These are phyloP conservation scores for Scopus umbretta DNA, from an alignment of 2,113 vertebrate genomes.

Conservation along the genomic window DNA sequence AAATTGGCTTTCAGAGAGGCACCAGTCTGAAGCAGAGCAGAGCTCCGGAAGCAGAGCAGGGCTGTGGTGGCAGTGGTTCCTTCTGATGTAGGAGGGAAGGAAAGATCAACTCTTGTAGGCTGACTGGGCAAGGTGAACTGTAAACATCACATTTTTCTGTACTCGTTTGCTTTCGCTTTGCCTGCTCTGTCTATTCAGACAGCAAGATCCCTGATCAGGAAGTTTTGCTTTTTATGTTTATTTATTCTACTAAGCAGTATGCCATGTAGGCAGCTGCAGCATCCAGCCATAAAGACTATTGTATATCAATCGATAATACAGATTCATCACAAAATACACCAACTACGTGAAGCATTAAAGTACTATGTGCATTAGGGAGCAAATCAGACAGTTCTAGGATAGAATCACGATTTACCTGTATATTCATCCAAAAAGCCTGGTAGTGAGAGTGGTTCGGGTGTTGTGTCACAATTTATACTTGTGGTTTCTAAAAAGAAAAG, in stretches of 20 bases:
- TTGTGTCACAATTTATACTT: conserved; percentile 1
- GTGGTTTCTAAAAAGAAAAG: conserved; percentile 14
- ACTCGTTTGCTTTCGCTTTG: not conserved
- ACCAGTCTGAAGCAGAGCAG: not conserved
- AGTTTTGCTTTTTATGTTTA: not conserved
- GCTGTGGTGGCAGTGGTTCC: not conserved
- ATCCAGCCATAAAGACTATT: not conserved
- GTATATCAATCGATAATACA: not conserved
- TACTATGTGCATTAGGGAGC: not conserved
- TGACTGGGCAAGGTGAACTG: not conserved
- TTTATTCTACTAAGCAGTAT: not conserved
- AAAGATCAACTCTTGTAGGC: not conserved
- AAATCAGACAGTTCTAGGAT: not conserved
- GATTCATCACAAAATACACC: not conserved
- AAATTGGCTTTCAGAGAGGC: not conserved
- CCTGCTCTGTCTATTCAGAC: not conserved
- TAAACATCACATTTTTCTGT: not conserved
- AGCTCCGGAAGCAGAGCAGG: not conserved
- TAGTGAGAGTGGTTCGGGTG: fast-evolving
- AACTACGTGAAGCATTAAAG: not conserved
- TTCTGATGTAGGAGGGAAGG: not conserved
- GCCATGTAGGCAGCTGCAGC: not conserved
- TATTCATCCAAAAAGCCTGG: conserved; percentile 10
- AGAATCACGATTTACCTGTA: conserved; percentile 13
- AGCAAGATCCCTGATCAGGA: not conserved